A percentile compares a stretch with the other conserved stretches of the same genome.
Conservation (phyloP, 2,113 vertebrate species). For the Siniperca chuatsi region DNA sequence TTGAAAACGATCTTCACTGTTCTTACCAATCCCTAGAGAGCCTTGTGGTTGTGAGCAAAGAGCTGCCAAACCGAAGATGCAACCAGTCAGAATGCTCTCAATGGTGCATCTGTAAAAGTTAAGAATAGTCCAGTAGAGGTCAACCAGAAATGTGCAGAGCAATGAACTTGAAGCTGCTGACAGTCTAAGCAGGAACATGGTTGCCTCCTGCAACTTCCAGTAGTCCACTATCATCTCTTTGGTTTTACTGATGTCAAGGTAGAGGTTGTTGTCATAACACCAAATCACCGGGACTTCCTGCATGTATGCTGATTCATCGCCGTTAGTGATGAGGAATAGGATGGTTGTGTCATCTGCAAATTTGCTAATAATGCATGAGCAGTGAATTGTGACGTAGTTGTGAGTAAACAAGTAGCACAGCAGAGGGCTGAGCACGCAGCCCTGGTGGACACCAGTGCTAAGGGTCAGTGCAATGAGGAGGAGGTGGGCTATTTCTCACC, state of each 20-base stretch:
- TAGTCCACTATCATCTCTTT: constrained; percentile 26
- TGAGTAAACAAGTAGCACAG: background rate
- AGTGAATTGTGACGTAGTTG: background rate
- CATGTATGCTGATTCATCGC: background rate
- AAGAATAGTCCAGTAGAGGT: background rate
- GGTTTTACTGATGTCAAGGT: constrained; percentile 35
- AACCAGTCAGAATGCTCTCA: constrained; percentile 8
- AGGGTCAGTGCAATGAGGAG: background rate
- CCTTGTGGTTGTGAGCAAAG: constrained; percentile 13
- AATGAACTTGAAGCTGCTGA: constrained; percentile 20
- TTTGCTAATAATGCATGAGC: background rate
- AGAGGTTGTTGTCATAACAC: constrained; percentile 36
- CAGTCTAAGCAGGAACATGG: constrained; percentile 32
- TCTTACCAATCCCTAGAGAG: constrained; percentile 24
- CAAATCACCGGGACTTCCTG: background rate
- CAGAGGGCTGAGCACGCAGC: background rate
- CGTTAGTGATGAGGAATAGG: background rate
- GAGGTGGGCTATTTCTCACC: constrained; percentile 22
- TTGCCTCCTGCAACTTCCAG: constrained; percentile 39
- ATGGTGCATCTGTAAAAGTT: background rate
- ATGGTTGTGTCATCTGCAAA: background rate
- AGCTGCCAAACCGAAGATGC: constrained; percentile 29
- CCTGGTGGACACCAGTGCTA: background rate
- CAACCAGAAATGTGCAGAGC: constrained; percentile 6
- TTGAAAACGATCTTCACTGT: constrained; percentile 16